Base-by-base conservation (phyloP, 2,888 invertebrate species). In the Ypsolopha sequella region DNA sequence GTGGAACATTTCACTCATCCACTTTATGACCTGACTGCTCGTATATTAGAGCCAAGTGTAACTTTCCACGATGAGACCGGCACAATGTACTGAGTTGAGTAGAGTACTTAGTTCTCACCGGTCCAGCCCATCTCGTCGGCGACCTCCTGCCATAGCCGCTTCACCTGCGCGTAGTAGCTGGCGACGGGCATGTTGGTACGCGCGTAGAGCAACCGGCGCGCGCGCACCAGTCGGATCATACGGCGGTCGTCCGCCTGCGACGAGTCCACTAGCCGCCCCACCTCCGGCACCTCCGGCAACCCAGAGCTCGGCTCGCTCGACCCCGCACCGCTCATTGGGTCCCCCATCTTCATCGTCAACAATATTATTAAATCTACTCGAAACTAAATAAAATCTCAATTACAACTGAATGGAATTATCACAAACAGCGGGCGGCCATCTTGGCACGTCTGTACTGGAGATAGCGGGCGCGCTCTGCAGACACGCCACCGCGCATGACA, bases 181-280 rank as follows among this genome's bases (percentile, higher is more conserved):
- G 85, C 85, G 36, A 84, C 82, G 50, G 85, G 84, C 79, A 84
- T 74, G 66, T 77, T 81, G 70, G 73, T 80, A 51, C 85, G 70
- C 58, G 84, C 80, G 68, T 77, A 85, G 62, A 85, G 70, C 67
- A 81, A 65, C 49, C 68, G 73, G 49, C 84, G 75, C 63, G 61
- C 76, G 60, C 73, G 71, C 68, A 85, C 85, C 62, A 84, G 68
- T 50, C 63, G 62, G 62, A 85, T 85, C 66, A 85, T 71, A 55
- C 68, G 69, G 50, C 81, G 73, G 70, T 85, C 85, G 62, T 82
- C 85, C 41, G 82, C 84, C 70, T 82, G 80, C 60, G 69, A 68
- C 53, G 66, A 70, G 65, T 82, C 80, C 66, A 82, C 75, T 62
- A 76, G 66, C 56, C 77, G 71, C 49, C 82, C 81, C 61, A 78